Evolutionary conservation across 2,113 vertebrate species (phyloP).

Genomic region (Prunella fulvescens): DNA sequence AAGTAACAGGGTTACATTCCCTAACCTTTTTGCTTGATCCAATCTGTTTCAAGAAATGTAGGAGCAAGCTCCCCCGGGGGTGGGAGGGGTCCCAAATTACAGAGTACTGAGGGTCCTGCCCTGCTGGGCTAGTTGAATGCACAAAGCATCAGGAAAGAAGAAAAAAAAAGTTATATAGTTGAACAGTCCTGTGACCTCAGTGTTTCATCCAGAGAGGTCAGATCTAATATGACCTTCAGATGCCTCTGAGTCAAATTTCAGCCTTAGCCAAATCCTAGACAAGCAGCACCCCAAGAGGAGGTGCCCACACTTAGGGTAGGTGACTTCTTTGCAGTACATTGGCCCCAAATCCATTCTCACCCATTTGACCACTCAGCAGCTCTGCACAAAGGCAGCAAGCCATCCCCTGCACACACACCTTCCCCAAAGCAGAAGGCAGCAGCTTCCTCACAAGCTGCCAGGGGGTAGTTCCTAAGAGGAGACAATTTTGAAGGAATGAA

Average conservation of each 20-base stretch:
- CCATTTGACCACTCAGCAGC: not conserved
- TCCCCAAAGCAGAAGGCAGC: not conserved
- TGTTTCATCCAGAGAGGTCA: constrained; percentile 30
- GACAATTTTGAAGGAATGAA: constrained; percentile 14
- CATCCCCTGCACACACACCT: not conserved
- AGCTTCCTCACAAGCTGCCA: not conserved
- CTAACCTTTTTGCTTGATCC: not conserved
- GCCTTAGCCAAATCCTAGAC: not conserved
- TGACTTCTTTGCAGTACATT: not conserved
- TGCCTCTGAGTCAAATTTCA: constrained; percentile 13
- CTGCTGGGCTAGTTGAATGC: not conserved
- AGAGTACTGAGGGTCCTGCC: not conserved
- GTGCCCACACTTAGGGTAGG: accelerated
- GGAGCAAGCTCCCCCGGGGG: not conserved
- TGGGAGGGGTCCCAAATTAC: constrained; percentile 8
- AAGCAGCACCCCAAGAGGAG: not conserved
- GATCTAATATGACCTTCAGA: constrained; percentile 17
- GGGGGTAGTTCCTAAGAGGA: not conserved
- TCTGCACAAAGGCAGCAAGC: not conserved
- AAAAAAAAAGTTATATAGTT: not conserved
- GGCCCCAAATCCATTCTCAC: not conserved
- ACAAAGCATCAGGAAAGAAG: not conserved
- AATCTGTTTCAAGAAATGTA: not conserved
- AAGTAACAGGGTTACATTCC: not conserved
- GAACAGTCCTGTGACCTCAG: not conserved